Evolutionary conservation across 2,113 vertebrate species (phyloP), one percentile per base, ranked within the genome.

Genomic region (Cepphus grylle): DNA sequence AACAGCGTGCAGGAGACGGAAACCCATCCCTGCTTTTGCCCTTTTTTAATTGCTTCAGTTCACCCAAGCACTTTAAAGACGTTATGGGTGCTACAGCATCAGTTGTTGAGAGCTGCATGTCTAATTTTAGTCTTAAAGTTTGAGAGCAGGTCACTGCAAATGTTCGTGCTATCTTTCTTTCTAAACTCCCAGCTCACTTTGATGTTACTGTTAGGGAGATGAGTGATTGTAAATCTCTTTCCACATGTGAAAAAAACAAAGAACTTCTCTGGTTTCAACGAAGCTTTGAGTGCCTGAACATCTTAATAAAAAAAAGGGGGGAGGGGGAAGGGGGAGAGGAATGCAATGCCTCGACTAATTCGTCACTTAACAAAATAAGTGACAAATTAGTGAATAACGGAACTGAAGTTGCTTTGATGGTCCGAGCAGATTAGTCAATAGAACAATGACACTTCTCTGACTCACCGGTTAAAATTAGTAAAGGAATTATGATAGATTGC

Each of bases 301-400:
- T 13, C 53, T 77, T 65, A 53, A 43, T 67, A 32, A 47, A 20
- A 67, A 25, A 25, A 59, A 29, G 12, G 15, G 11, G 11, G 7
- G 15, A 8, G 11, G 7, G 2, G 3, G 1, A 7, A 2, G 3
- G 1, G 9, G 19, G 20, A 12, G 27, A 70, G 47, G 40, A 65
- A 43, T 79, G 23, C 38, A 91, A 15, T 72, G 56, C 13, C 23
- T 13, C 17, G 42, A 50, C 19, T 74, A 81, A 89, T 91, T 63
- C 6, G 65, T 56, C 36, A 20, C 29, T 56, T 92, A 78, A 30
- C n/a, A 19, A 65, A 90, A 27, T 36, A 82, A 81, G 50, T 67
- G 56, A 82, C 17, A 69, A 90, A 27, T 36, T 79, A 81, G 53
- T 67, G 56, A 82, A 19, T 73, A 86, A 45, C 0, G 9, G 55